Evolutionary conservation across 2,113 vertebrate genomes (phyloP), one percentile per base, ranked within the genome.

Genomic region (Erinaceus europaeus): DNA sequence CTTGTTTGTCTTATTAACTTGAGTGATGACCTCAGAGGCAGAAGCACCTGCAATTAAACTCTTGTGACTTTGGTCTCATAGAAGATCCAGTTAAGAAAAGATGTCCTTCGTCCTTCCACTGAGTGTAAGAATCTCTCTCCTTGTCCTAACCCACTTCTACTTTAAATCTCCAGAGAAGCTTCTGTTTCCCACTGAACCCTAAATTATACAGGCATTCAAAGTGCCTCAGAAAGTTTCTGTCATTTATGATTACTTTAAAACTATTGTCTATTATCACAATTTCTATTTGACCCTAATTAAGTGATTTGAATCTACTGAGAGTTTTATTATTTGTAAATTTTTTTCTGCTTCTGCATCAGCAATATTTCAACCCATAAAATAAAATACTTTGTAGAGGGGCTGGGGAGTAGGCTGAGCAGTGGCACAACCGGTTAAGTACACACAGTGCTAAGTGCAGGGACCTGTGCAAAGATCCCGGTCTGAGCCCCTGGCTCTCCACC

Each of bases 211-310:
- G 4, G 85, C 34, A 42, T 9, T 61, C 27, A 44, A 27, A 64
- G 36, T 27, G 1, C 18, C 27, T 48, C 40, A 3, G 5, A 65
- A n/a, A 18, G 15, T 25, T 67, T 55, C 52, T 25, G n/a, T 2
- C 14, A 20, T 67, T 78, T 65, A 48, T 85, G 36, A 8, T 34
- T 20, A 1, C 40, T 64, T 40, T 21, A 4, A 34, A 57, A 53
- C 64, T 38, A 8, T 48, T 69, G 80, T 5, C 2, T 55, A 36
- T 36, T 59, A 40, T 48, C 52, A 85, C 14, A 42, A 53, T 23
- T 78, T 90, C 53, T 38, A 73, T 59, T 73, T 77, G 40, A 20
- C 32, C 21, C 77, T 61, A 53, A 40, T 73, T 20, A 32, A 59
- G 52, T 61, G 21, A 40, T 12, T 78, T 61, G 40, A 36, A 0